Evolutionary conservation across 1,140 invertebrate genomes (phyloP).

Genomic region (Berghia stephanieae): DNA sequence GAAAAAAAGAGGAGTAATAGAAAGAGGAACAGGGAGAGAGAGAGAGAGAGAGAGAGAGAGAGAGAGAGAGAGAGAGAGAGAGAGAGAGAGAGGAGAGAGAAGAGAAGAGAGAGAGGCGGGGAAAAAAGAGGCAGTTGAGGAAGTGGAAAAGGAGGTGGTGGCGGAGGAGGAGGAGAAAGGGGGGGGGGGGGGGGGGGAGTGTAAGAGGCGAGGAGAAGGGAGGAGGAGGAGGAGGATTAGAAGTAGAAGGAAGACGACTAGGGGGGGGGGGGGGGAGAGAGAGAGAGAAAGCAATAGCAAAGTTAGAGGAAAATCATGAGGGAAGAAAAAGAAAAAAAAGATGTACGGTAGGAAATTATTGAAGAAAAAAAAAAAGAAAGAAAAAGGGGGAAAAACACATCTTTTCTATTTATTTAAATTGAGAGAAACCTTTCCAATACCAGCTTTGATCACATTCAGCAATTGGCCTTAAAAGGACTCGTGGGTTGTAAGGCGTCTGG

Average conservation of each 20-base stretch:
- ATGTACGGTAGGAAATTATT: background rate
- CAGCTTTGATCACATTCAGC: no score
- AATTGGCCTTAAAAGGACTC: no score
- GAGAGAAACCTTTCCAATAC: no score
- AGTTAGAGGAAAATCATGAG: background rate
- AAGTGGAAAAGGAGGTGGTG: conserved; percentile 10
- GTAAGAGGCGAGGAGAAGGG: background rate
- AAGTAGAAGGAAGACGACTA: conserved; percentile 16
- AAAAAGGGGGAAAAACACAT: background rate
- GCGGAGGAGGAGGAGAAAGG: conserved; percentile 6
- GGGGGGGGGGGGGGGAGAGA: conserved; percentile 22
- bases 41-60: conserved; percentile 5
- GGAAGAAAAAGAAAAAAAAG: background rate
- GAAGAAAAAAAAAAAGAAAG: conserved; percentile 11
- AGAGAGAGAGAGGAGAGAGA: background rate
- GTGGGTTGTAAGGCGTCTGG: no score
- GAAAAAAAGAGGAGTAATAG: background rate
- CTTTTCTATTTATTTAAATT: no score
- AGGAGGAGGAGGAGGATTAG: background rate
- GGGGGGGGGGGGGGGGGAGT: background rate
- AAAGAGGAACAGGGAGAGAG: background rate
- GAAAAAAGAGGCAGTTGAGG: conserved; percentile 14
- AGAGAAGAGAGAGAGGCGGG: conserved; percentile 19
- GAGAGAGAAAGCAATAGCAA: background rate
- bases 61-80: conserved; percentile 15